phyloP scores from a whole-genome alignment of 2,888 invertebrate species.

The Bugulina stolonifera region DNA sequence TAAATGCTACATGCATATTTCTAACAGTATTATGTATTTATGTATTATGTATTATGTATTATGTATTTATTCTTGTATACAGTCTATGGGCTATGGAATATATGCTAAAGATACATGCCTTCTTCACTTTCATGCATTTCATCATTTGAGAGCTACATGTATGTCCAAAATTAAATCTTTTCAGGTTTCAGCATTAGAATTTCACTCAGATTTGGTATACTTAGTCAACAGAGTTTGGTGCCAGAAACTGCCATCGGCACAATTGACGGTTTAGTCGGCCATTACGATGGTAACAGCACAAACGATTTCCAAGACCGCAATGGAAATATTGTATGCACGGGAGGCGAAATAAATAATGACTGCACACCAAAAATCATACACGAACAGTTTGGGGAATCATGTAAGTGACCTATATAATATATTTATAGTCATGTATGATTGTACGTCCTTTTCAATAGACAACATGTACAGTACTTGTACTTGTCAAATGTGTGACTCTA shows the following conservation, averaged over 20 bases:
- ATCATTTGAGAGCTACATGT: too few relatives aligned
- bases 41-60: neutral
- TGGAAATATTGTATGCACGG: neutral
- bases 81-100: too few relatives aligned
- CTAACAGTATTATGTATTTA: neutral
- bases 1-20: too few relatives aligned
- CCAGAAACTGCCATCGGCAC: neutral
- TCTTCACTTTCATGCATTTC: too few relatives aligned
- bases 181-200: neutral
- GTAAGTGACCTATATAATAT: conserved; percentile 11
- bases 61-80: neutral
- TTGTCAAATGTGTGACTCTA: too few relatives aligned
- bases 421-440: too few relatives aligned
- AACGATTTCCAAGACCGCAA: conserved; percentile 16
- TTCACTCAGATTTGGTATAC: neutral
- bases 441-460: too few relatives aligned
- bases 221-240: conserved; percentile 5
- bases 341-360: neutral
- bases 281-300: conserved; percentile 20
- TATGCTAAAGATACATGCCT: too few relatives aligned
- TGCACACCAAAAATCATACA: neutral
- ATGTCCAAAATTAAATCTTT: too few relatives aligned
- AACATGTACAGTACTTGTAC: too few relatives aligned
- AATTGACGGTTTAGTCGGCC: conserved; percentile 10
- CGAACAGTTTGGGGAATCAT: conserved; percentile 20